Evolutionary conservation across 2,888 invertebrate genomes (phyloP), one percentile per base, ranked within the genome.

Genomic region (Hemistola chrysoprasaria): DNA sequence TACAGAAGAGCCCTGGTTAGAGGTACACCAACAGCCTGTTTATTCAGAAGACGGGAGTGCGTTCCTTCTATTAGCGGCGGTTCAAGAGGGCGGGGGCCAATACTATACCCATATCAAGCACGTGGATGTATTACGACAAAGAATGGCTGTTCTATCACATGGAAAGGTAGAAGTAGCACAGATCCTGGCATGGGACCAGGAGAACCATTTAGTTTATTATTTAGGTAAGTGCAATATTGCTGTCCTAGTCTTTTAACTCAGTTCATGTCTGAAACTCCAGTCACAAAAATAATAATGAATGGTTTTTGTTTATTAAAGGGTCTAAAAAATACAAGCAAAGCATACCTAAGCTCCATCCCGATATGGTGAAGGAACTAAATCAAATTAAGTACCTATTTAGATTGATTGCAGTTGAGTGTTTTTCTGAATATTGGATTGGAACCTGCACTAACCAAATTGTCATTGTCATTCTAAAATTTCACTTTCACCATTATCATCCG

Each of bases 101-200:
- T 93, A 94, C 72, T 96, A 93, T 83, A 96, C 95, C 25, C 96
- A 96, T 90, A 95, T 96, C 77, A 96, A 96, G 69, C 95, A 96
- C 74, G 92, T 96, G 52, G 95, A 95, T 47, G 92, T 95, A 50
- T 91, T 94, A 41, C 93, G 95, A 61, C 95, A 95, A 73, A 91
- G 95, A 62, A 95, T 95, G 68, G 94, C 95, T 5, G 95, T 96
- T 30, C 90, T 96, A 53, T 95, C 95, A 34, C 96, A 96, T 67
- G 96, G 96, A 21, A 92, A 93, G 62, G 95, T 95, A 75, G 96
- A 96, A 88, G 96, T 96, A 59, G 90, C 92, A 51, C 91, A 93
- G 72, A 95, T 97, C 67, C 90, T 96, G 52, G 93, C 94, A 27
- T 96, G 96, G 96, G 96, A 96, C 86, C 94, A 94, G 60, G 90